Evolutionary conservation across 1,140 invertebrate genomes (phyloP).

Genomic region (Aphis gossypii): DNA sequence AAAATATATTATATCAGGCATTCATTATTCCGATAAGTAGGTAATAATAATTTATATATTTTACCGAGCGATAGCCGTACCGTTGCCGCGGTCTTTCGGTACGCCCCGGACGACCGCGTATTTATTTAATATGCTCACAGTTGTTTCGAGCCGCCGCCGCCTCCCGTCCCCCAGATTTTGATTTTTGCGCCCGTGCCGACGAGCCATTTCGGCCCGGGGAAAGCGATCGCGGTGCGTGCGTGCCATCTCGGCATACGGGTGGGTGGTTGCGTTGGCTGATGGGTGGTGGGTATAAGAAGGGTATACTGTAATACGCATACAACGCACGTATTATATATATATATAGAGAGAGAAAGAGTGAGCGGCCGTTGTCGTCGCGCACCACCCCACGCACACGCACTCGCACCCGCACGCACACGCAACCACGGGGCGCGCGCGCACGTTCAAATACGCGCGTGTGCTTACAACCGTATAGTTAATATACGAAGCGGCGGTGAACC

Average conservation of each 20-base stretch:
- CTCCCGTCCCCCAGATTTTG: background rate
- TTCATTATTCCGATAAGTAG: too few relatives aligned
- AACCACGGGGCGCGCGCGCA: background rate
- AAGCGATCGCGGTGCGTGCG: background rate
- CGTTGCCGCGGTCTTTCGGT: background rate
- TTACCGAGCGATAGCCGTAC: too few relatives aligned
- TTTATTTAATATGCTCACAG: background rate
- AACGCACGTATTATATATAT: background rate
- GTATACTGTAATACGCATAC: background rate
- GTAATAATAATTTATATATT: too few relatives aligned
- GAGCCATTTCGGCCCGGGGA: slow-evolving; percentile 14
- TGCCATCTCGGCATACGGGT: background rate
- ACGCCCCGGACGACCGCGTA: background rate
- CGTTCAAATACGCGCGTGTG: background rate
- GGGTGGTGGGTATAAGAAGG: slow-evolving; percentile 23
- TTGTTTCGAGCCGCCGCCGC: background rate
- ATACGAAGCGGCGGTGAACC: background rate
- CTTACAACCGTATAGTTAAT: background rate
- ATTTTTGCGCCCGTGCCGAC: slow-evolving; percentile 23
- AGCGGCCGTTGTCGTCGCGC: background rate
- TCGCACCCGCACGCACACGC: background rate
- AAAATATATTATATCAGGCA: too few relatives aligned
- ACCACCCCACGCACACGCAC: background rate
- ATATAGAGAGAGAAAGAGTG: too few relatives aligned
- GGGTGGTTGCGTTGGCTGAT: background rate